Conservation (phyloP, 2,113 vertebrate species). For the Chaenocephalus aceratus region DNA sequence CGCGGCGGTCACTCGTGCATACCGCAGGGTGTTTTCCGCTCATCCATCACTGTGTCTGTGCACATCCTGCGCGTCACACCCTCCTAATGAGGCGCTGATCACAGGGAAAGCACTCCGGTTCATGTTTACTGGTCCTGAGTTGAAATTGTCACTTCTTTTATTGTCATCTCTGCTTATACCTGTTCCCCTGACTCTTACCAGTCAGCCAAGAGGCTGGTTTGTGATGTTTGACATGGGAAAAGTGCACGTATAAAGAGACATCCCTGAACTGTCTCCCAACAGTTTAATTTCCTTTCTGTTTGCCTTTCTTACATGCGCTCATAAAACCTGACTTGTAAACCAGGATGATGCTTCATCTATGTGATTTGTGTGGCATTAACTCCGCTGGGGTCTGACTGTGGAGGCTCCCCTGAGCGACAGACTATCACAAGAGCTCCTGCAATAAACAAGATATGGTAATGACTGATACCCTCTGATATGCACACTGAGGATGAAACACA, state of each 20-base stretch:
- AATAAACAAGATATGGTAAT: slow-evolving; percentile 35
- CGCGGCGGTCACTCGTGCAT: slow-evolving; percentile 39
- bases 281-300: slow-evolving; percentile 28
- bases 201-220: background rate
- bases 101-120: slow-evolving; percentile 34
- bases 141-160: background rate
- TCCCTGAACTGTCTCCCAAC: slow-evolving; percentile 4
- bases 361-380: slow-evolving; percentile 50
- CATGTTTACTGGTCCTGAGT: slow-evolving; percentile 28
- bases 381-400: slow-evolving; percentile 20
- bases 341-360: slow-evolving; percentile 25
- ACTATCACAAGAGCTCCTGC: slow-evolving; percentile 14
- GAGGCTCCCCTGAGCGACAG: slow-evolving; percentile 28
- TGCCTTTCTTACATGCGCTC: background rate
- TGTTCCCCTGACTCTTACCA: slow-evolving; percentile 3
- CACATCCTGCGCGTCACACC: slow-evolving; percentile 51
- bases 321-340: slow-evolving; percentile 10
- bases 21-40: slow-evolving; percentile 52
- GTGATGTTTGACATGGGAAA: slow-evolving; percentile 1
- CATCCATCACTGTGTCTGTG: slow-evolving; percentile 58
- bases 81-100: slow-evolving; percentile 50
- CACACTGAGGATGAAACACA: slow-evolving; percentile 28
- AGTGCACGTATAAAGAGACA: background rate
- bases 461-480: slow-evolving; percentile 28
- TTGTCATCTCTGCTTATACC: slow-evolving; percentile 3